Conservation (phyloP, 2,888 invertebrate genomes). For the Brachynemurus nebulosus region DNA sequence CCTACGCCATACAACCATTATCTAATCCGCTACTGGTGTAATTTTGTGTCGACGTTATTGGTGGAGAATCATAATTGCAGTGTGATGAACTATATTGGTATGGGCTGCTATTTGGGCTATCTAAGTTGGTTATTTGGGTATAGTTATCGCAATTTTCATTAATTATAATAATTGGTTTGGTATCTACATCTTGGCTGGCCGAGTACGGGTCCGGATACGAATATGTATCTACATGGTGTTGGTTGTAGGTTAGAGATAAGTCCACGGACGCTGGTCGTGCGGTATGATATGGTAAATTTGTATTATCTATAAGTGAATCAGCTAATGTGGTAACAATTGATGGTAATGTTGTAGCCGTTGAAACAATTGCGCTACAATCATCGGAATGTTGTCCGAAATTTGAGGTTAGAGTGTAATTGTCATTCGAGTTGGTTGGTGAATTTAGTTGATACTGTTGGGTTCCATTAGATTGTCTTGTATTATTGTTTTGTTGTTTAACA, state of each 20-base stretch:
- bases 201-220: conserved; percentile 4
- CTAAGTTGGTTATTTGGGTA: conserved; percentile 39
- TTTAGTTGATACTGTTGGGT: conserved; percentile 3
- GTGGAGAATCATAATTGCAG: conserved; percentile 36
- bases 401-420: conserved; percentile 7
- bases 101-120: conserved; percentile 25
- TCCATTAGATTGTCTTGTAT: conserved; percentile 1
- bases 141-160: conserved; percentile 39
- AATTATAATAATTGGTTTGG: conserved; percentile 35
- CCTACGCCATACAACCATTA: conserved; percentile 48
- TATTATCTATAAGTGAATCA: conserved; percentile 10
- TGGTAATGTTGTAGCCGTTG: conserved; percentile 22
- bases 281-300: conserved; percentile 24
- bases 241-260: conserved; percentile 11
- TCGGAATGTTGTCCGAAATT: conserved; percentile 20
- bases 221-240: conserved; percentile 18
- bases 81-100: conserved; percentile 31
- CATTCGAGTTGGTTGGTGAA: conserved; percentile 7
- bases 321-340: conserved; percentile 10
- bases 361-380: conserved; percentile 25
- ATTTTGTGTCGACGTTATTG: conserved; percentile 35
- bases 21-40: conserved; percentile 40
- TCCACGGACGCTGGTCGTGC: conserved; percentile 25
- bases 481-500: conserved; percentile 26
- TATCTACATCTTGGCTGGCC: conserved; percentile 20